A percentile compares a stretch with the other conserved stretches of the same genome.
These are phyloP conservation scores for Pangasianodon hypophthalmus DNA, from an alignment of 2,113 vertebrate species.

Conservation along the genomic window DNA sequence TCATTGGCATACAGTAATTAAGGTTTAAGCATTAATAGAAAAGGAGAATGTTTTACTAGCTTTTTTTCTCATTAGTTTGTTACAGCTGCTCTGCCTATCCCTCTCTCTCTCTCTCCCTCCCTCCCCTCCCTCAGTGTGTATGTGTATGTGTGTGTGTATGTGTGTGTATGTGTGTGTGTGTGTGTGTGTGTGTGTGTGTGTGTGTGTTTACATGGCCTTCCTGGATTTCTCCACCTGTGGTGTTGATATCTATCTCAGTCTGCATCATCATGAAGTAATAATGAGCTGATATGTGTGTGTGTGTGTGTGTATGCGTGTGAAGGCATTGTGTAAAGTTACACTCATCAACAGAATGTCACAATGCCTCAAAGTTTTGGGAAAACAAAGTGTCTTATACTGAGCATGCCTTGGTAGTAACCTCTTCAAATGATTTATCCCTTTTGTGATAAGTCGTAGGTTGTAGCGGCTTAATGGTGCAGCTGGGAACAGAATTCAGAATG, in stretches of 20 bases:
- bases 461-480: neutral
- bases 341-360: neutral
- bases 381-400: neutral
- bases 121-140: neutral
- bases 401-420: neutral
- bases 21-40: neutral
- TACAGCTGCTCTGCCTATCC: too few relatives aligned
- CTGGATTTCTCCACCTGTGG: constrained; percentile 14
- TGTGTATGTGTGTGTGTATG: neutral
- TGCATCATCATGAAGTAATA: constrained; percentile 29
- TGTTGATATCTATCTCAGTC: neutral
- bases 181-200: neutral
- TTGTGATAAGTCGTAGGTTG: neutral
- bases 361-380: neutral
- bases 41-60: neutral
- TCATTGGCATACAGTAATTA: neutral
- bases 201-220: neutral
- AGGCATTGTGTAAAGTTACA: constrained; percentile 36
- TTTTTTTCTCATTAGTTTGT: neutral
- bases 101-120: neutral
- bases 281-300: constrained; percentile 3
- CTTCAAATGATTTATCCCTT: neutral
- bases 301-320: neutral
- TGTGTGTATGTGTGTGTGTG: too few relatives aligned
- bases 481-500: neutral